Evolutionary conservation across 2,797 vertebrate species (phyloP), one percentile per base, ranked within the genome.

Genomic region (Podarcis siculus): DNA sequence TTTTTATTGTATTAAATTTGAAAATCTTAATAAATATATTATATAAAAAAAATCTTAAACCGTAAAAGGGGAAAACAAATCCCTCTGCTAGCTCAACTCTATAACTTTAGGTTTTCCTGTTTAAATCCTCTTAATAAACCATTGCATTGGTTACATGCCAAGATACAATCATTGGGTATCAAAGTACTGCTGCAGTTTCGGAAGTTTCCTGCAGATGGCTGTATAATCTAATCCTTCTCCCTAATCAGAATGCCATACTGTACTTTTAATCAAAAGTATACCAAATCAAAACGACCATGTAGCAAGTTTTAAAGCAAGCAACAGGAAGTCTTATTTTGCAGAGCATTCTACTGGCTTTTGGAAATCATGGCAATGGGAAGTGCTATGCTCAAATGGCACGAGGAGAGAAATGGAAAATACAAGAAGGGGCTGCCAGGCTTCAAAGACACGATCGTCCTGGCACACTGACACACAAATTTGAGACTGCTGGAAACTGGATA

Each of bases 151-250:
- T 64, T n/a, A 21, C 55, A 67, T 45, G 23, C 23, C 23, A n/a
- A 72, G 17, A 93, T 85, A 83, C 86, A 89, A 87, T 64, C 42
- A 87, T 1, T 17, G 2, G 1, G 75, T 81, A 90, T 87, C 1
- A 87, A 25, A 89, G 92, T 89, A 81, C 84, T 91, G 87, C 77
- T 94, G 96, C 93, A 91, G 87, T 89, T 66, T 89, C 8, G 15
- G 35, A 82, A 58, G 58, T 88, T 90, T 92, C 97, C 97, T 95
- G 93, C 81, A 97, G 97, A 93, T 95, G 96, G 95, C 96, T 95
- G 95, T 96, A 91, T 73, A 94, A 94, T 79, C 96, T 94, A 94
- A 95, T 92, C 89, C 83, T 91, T 86, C 89, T 86, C 19, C 72
- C 39, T 69, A 2, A 76, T 9, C 64, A 32, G 21, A 39, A 10